These are phyloP conservation scores for Todus mexicanus DNA, from an alignment of 2,797 vertebrate species.

Conservation along the genomic window DNA sequence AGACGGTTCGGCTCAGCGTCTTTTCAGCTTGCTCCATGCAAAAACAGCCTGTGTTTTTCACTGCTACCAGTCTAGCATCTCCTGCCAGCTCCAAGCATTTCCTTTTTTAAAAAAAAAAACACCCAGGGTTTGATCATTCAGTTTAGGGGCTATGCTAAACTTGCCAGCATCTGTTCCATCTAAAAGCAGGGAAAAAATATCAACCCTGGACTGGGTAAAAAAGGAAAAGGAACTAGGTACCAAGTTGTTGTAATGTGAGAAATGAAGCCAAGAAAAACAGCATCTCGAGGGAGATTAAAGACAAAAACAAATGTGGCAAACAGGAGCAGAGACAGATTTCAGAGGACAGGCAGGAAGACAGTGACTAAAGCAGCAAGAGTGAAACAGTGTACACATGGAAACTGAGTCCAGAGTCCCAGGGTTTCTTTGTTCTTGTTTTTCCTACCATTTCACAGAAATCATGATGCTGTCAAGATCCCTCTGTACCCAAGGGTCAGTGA, in stretches of 20 bases:
- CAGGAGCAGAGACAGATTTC: conserved; percentile 37
- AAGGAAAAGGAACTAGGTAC: conserved; percentile 21
- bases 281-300: conserved; percentile 1
- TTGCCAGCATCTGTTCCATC: conserved; percentile 25
- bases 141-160: neutral
- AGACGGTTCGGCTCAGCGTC: neutral
- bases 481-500: conserved; percentile 13
- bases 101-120: neutral
- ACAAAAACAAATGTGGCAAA: conserved; percentile 12
- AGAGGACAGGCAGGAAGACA: conserved; percentile 38
- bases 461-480: neutral
- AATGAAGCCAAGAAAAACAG: conserved; percentile 12
- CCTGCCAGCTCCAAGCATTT: conserved; percentile 39
- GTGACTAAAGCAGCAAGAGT: conserved; percentile 31
- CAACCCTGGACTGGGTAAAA: neutral
- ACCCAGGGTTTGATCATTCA: neutral
- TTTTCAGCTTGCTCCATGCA: neutral
- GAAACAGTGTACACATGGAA: neutral
- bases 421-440: conserved; percentile 39
- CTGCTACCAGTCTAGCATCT: neutral
- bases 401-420: neutral
- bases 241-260: neutral
- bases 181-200: neutral
- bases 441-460: conserved; percentile 28
- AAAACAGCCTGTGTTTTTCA: conserved; percentile 43